phyloP scores from a whole-genome alignment of 2,888 invertebrate species.

The Ctenicera cuprea region DNA sequence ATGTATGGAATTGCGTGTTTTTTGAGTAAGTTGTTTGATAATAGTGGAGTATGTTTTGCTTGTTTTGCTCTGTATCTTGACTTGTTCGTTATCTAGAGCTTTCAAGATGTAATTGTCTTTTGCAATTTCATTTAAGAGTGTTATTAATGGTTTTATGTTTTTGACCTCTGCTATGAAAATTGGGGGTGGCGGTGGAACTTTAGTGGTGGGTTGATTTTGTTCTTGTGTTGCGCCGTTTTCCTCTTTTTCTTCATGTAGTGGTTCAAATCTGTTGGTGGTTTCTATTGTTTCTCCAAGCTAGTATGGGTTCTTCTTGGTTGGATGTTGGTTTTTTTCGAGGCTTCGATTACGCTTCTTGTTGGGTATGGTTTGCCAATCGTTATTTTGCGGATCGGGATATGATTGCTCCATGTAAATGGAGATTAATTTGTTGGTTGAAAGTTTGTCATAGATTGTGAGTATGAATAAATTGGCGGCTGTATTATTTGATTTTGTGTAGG shows the following conservation, averaged over 20 bases:
- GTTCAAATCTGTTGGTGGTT: conserved; percentile 2
- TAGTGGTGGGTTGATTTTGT: no score
- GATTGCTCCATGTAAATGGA: background rate
- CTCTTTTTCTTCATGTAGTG: no score
- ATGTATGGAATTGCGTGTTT: conserved; percentile 21
- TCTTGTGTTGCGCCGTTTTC: no score
- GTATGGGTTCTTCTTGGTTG: conserved; percentile 1
- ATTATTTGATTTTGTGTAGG: conserved; percentile 6
- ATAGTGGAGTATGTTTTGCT: conserved; percentile 15
- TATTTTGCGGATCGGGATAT: conserved; percentile 1
- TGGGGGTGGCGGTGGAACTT: no score
- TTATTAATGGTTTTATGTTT: no score
- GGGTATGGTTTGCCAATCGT: background rate
- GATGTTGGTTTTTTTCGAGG: background rate
- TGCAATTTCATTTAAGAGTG: no score
- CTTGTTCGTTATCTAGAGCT: conserved; percentile 8
- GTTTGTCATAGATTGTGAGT: conserved; percentile 19
- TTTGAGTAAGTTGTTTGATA: conserved; percentile 11
- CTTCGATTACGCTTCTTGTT: conserved; percentile 21
- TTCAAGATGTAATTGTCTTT: no score
- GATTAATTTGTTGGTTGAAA: conserved; percentile 14
- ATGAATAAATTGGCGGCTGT: conserved; percentile 18
- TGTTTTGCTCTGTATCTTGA: conserved; percentile 22
- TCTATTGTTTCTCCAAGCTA: conserved; percentile 1
- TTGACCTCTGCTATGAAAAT: no score